A percentile compares a stretch with the other conserved stretches of the same genome.
Conservation (phyloP, 1,140 invertebrate species). For the Drosophila pachea region DNA sequence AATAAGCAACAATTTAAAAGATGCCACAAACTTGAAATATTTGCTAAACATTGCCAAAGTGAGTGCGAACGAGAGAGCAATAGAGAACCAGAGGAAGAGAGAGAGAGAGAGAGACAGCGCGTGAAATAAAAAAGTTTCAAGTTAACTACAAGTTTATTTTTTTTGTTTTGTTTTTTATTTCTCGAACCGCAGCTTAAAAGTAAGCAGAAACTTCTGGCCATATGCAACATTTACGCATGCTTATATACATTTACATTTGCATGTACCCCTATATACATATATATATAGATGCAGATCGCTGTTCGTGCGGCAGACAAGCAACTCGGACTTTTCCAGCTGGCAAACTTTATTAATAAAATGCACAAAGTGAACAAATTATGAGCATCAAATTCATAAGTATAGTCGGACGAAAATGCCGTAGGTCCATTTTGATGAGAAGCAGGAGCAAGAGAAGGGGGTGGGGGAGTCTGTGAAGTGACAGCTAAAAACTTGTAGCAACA, state of each 20-base stretch:
- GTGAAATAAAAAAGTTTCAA: slow-evolving; percentile 14
- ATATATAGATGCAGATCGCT: slow-evolving; percentile 7
- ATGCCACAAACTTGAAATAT: slow-evolving; percentile 17
- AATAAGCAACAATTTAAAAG: slow-evolving; percentile 13
- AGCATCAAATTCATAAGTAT: slow-evolving; percentile 54
- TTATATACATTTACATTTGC: neutral
- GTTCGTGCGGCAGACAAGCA: slow-evolving; percentile 28
- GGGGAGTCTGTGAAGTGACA: neutral
- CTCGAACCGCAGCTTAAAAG: slow-evolving; percentile 36
- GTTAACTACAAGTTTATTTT: slow-evolving; percentile 16
- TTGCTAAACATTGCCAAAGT: neutral
- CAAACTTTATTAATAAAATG: slow-evolving; percentile 74
- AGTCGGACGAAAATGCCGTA: slow-evolving; percentile 48
- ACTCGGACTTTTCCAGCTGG: slow-evolving; percentile 24
- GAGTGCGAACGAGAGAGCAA: neutral
- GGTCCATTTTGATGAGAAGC: slow-evolving; percentile 27
- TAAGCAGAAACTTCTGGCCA: slow-evolving; percentile 27
- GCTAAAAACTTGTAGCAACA: slow-evolving; percentile 19
- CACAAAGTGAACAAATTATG: slow-evolving; percentile 68
- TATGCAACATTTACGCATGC: slow-evolving; percentile 11
- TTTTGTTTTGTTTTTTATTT: neutral
- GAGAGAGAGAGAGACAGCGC: neutral
- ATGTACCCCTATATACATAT: neutral
- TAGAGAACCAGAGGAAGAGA: neutral
- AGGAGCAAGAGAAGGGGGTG: neutral